phyloP scores from a whole-genome alignment of 2,797 vertebrate species.

The Peromyscus eremicus region DNA sequence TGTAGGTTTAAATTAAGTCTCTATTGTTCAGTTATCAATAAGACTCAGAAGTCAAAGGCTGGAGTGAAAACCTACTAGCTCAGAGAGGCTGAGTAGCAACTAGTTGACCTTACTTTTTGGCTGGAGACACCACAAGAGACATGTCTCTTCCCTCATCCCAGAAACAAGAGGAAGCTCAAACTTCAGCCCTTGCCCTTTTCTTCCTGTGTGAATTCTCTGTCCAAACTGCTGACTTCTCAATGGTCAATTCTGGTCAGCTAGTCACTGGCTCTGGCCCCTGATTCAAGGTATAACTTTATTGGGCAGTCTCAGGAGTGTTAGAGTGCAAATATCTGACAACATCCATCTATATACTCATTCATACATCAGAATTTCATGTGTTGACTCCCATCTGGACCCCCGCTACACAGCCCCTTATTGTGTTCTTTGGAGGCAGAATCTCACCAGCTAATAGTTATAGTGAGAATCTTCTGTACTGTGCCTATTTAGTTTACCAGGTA shows the following conservation, averaged over 20 bases:
- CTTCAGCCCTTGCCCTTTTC: neutral
- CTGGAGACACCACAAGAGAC: neutral
- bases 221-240: neutral
- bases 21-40: neutral
- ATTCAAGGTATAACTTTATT: neutral
- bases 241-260: neutral
- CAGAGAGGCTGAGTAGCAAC: neutral
- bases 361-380: neutral
- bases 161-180: neutral
- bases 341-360: neutral
- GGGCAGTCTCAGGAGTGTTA: neutral
- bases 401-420: neutral
- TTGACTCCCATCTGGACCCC: neutral
- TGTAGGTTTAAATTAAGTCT: neutral
- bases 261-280: neutral
- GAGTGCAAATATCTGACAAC: neutral
- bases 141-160: neutral
- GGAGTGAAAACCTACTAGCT: neutral
- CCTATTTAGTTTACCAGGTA: neutral
- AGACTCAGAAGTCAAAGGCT: neutral
- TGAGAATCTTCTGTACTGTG: neutral
- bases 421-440: neutral
- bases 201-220: neutral
- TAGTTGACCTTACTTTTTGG: neutral
- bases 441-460: neutral